These are phyloP conservation scores for Bembecia ichneumoniformis DNA, from an alignment of 2,888 invertebrate species.

Conservation along the genomic window DNA sequence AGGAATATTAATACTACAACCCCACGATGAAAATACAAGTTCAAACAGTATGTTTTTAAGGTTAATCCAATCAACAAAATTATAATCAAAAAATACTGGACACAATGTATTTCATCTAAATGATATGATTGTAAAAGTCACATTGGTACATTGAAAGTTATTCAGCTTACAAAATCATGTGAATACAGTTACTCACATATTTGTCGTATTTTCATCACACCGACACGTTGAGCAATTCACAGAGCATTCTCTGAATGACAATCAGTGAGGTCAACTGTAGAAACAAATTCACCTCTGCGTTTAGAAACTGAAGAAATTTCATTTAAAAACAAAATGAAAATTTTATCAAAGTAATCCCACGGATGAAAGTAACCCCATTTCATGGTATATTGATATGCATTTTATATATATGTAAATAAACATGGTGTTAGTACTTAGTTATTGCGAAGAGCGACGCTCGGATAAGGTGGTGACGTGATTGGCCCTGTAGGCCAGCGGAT, in stretches of 20 bases:
- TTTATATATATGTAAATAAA: too few species aligned
- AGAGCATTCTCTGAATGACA: too few species aligned
- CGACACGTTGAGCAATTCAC: too few species aligned
- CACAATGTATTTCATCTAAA: not conserved
- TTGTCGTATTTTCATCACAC: not conserved
- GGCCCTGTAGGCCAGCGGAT: too few species aligned
- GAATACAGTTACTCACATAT: not conserved
- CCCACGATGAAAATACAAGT: not conserved
- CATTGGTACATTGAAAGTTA: not conserved
- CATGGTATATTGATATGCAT: too few species aligned
- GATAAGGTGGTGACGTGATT: too few species aligned
- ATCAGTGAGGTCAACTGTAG: not conserved
- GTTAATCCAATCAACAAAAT: not conserved
- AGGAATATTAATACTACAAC: too few species aligned
- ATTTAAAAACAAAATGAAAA: not conserved
- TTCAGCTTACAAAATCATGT: not conserved
- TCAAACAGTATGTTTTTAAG: not conserved
- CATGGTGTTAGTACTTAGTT: too few species aligned
- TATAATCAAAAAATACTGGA: not conserved
- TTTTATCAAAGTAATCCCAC: not conserved
- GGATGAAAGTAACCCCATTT: not conserved
- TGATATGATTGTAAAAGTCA: not conserved
- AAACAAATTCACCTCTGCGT: not conserved
- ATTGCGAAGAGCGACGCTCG: too few species aligned
- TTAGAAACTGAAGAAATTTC: not conserved